Evolutionary conservation across 2,113 vertebrate species (phyloP).

Genomic region (Erythrolamprus reginae): DNA sequence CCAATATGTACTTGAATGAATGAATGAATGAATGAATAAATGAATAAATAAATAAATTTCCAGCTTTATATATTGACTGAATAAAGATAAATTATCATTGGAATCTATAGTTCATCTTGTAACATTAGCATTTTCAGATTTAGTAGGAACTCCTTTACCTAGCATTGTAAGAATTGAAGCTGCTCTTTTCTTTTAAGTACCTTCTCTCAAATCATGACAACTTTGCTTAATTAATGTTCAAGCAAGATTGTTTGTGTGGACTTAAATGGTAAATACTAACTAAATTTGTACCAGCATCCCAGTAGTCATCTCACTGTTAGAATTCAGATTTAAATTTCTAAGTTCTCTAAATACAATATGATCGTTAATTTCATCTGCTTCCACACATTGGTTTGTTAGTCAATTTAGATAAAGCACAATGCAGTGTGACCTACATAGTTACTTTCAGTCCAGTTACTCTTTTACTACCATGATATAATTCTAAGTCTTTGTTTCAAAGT

Average conservation of each 20-base stretch:
- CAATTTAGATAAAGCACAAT: conserved; percentile 49
- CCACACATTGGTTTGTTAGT: conserved; percentile 44
- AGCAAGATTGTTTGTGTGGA: conserved; percentile 66
- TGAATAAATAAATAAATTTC: too few relatives aligned
- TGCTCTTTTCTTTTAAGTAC: conserved; percentile 66
- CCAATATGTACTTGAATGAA: too few relatives aligned
- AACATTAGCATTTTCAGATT: conserved; percentile 56
- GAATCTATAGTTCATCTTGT: conserved; percentile 52
- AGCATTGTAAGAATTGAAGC: conserved; percentile 55
- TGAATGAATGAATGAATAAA: too few relatives aligned
- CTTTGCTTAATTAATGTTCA: conserved; percentile 59
- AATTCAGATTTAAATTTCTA: conserved; percentile 57
- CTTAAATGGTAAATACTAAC: conserved; percentile 63
- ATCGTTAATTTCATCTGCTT: conserved; percentile 58
- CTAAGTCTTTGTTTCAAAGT: conserved; percentile 52
- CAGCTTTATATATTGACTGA: conserved; percentile 30
- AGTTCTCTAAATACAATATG: conserved; percentile 50
- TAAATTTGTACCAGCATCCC: conserved; percentile 67
- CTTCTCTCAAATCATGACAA: conserved; percentile 66
- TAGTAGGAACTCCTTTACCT: conserved; percentile 57
- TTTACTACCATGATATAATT: conserved; percentile 55
- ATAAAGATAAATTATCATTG: conserved; percentile 43
- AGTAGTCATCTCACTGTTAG: conserved; percentile 68
- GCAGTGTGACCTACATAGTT: conserved; percentile 52
- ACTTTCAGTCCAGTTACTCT: conserved; percentile 62